phyloP scores from a whole-genome alignment of 2,113 vertebrate species.

The Meleagris gallopavo region DNA sequence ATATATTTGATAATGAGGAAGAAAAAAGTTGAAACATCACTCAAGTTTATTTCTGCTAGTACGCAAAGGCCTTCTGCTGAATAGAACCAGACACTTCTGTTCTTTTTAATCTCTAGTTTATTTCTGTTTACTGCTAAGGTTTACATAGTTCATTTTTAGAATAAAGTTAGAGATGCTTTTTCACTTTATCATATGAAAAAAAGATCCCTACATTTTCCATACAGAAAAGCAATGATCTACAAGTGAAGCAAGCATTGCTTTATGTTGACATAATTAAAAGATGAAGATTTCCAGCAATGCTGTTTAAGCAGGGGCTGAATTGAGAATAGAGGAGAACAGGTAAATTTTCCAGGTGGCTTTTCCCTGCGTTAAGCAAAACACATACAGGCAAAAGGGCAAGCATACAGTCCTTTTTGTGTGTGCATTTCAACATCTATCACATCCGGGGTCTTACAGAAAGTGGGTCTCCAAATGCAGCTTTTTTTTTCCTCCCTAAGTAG shows the following conservation, averaged over 20 bases:
- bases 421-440: not conserved
- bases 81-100: not conserved
- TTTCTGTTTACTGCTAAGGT: not conserved
- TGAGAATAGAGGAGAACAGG: not conserved
- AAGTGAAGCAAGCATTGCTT: not conserved
- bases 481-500: not conserved
- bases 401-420: not conserved
- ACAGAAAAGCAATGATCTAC: not conserved
- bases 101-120: not conserved
- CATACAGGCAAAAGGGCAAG: not conserved
- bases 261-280: not conserved
- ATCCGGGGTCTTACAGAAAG: not conserved
- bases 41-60: not conserved
- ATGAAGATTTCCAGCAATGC: not conserved
- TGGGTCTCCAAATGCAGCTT: not conserved
- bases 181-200: not conserved
- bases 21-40: not conserved
- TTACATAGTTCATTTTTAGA: not conserved
- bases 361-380: not conserved
- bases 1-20: not conserved
- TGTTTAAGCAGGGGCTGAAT: not conserved
- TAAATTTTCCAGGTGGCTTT: not conserved
- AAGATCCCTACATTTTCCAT: not conserved
- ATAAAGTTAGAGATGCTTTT: not conserved
- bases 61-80: not conserved